Evolutionary conservation across 37 sponge, comb jelly and placozoan genomes (phyloP).

Genomic region (Geodia barretti): DNA sequence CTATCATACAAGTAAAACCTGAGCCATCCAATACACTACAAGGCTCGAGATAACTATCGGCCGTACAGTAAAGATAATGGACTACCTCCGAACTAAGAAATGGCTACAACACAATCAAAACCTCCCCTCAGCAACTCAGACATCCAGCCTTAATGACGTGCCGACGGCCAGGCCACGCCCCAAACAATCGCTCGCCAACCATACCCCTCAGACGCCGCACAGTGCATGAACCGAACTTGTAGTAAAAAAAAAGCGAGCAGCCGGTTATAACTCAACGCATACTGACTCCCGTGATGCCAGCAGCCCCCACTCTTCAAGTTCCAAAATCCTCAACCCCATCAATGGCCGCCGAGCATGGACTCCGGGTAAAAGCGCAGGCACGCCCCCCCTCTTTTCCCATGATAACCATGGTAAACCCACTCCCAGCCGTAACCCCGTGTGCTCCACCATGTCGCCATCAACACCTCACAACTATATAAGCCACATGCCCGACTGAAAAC

Average conservation of each 20-base stretch:
- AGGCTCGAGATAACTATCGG: too few species aligned
- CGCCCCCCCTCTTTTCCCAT: constrained; percentile 1
- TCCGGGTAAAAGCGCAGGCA: constrained; percentile 17
- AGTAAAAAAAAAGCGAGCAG: background rate
- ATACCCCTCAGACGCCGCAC: constrained; percentile 13
- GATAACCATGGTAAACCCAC: too few species aligned
- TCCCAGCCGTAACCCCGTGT: background rate
- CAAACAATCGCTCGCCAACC: constrained; percentile 5
- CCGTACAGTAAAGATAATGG: too few species aligned
- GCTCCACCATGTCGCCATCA: constrained; percentile 1
- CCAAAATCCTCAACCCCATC: constrained; percentile 15
- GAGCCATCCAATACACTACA: background rate
- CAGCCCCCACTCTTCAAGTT: constrained; percentile 8
- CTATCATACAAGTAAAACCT: background rate
- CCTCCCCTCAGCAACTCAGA: background rate
- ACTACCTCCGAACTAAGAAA: background rate
- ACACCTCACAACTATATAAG: constrained; percentile 10
- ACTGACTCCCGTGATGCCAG: constrained; percentile 44
- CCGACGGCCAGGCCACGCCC: constrained; percentile 28
- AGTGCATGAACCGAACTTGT: constrained; percentile 15
- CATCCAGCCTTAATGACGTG: background rate
- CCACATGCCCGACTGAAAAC: constrained; percentile 20
- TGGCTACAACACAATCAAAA: background rate
- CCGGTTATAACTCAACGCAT: constrained; percentile 40
- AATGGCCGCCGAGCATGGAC: constrained; percentile 34